Evolutionary conservation across 1,140 invertebrate genomes (phyloP).

Genomic region (Eumaeus atala): DNA sequence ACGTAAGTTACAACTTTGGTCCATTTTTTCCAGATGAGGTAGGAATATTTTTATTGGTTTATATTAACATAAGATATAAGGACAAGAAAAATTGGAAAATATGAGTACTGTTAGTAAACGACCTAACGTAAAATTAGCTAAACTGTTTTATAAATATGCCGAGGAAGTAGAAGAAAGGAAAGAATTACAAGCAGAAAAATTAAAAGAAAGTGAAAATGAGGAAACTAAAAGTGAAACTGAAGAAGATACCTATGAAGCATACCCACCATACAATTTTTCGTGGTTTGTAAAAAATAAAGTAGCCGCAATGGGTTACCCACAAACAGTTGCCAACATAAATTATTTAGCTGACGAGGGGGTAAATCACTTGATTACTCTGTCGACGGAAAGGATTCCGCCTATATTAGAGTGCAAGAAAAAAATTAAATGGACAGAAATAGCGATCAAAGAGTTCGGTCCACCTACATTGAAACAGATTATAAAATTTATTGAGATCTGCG

Average conservation of each 20-base stretch:
- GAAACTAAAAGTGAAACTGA: slow-evolving; percentile 25
- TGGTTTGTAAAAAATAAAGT: slow-evolving; percentile 66
- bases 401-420: slow-evolving; percentile 62
- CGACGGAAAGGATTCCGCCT: slow-evolving; percentile 77
- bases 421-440: slow-evolving; percentile 76
- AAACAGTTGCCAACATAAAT: slow-evolving; percentile 74
- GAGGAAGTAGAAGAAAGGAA: slow-evolving; percentile 23
- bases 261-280: slow-evolving; percentile 63
- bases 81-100: slow-evolving; percentile 5
- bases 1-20: too few relatives aligned
- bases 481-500: slow-evolving; percentile 80
- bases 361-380: slow-evolving; percentile 76
- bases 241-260: slow-evolving; percentile 32
- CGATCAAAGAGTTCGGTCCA: slow-evolving; percentile 79
- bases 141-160: slow-evolving; percentile 60
- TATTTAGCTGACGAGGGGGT: slow-evolving; percentile 76
- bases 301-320: slow-evolving; percentile 75
- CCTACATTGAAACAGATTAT: slow-evolving; percentile 80
- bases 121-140: slow-evolving; percentile 57
- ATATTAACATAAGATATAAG: neutral
- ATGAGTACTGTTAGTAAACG: slow-evolving; percentile 47
- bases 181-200: slow-evolving; percentile 22
- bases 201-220: slow-evolving; percentile 20
- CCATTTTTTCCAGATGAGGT: neutral
- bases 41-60: neutral